Base-by-base conservation (phyloP, 2,888 invertebrate species). In the Rotaria macrura region DNA sequence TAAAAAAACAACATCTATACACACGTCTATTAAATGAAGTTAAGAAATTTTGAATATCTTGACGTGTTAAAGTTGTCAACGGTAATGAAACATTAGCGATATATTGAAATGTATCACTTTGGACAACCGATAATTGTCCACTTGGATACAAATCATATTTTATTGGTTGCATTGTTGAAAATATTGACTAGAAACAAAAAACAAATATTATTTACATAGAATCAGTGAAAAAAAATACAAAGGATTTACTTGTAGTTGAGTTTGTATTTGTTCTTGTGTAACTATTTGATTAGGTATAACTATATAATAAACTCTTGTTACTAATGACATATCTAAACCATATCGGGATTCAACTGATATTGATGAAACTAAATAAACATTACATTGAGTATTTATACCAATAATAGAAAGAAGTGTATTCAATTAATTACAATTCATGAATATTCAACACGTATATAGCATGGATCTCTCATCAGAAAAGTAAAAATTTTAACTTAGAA, bases 61-160 rank as follows among this genome's bases (percentile, higher is more conserved):
- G 79, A 43, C 40, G 79, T n/a, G 25, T 40, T 20, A 23, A 14
- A 20, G 40, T 43, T 79, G 79, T 43, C n/a, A 79, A 79, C 9
- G 79, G 79, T 79, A 79, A 79, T n/a, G 79, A 25, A 12, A 43
- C 79, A 79, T 79, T 79, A 6, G 79, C 25, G 12, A 79, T 43
- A 79, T 79, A 79, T 79, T 79, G 79, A 43, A 12, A 14, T 43
- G 43, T 10, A 43, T 79, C 79, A 43, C 25, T 43, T n/a, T n/a
- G 79, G 3, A 43, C 79, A 79, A 79, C n/a, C 2, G 79, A 79
- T 65, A 20, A 65, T 43, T 79, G 79, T 43, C n/a, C 79, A 79
- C n/a, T 79, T 34, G 65, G 65, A 79, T 43, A 79, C n/a, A 79
- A 43, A 79, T 43, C 43, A n/a, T 79, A 79, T 79, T 79, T 43